phyloP scores from a whole-genome alignment of 1,140 invertebrate genomes.

The Lysiphlebus fabarum region DNA sequence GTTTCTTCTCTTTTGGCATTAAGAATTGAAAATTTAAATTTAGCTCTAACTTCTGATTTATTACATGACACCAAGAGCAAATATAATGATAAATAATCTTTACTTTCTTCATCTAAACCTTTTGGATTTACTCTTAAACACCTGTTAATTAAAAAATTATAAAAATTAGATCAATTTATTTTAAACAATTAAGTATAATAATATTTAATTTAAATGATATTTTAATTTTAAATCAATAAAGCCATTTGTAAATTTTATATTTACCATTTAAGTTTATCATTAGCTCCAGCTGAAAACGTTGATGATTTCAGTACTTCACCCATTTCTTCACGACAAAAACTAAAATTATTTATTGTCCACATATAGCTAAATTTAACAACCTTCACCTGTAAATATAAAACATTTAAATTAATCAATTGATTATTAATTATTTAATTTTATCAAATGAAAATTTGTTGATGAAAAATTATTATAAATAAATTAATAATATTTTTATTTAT shows the following conservation, averaged over 20 bases:
- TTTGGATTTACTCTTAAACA: constrained; percentile 99
- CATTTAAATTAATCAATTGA: too few species aligned
- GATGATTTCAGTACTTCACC: constrained; percentile 99
- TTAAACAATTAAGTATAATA: too few species aligned
- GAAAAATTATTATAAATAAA: too few species aligned
- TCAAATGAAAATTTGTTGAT: too few species aligned
- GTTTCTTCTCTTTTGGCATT: constrained; percentile 99
- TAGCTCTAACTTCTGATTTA: constrained; percentile 98
- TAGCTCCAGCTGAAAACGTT: constrained; percentile 97
- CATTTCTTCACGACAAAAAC: constrained; percentile 99
- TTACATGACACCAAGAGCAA: constrained; percentile 98
- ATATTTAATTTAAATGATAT: not conserved
- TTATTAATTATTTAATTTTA: too few species aligned
- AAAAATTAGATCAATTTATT: too few species aligned
- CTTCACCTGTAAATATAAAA: constrained; percentile 80
- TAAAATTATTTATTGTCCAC: constrained; percentile 99
- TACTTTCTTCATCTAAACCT: constrained; percentile 98
- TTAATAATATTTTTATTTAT: too few species aligned
- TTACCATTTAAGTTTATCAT: constrained; percentile 99
- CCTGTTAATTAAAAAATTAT: constrained; percentile 60
- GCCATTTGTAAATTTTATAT: constrained; percentile 24
- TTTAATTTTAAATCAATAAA: too few species aligned
- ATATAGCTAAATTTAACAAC: constrained; percentile 99
- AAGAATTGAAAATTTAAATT: constrained; percentile 99
- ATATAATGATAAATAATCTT: constrained; percentile 98